Evolutionary conservation across 2,113 vertebrate species (phyloP).

Genomic region (Rhinoderma darwinii): DNA sequence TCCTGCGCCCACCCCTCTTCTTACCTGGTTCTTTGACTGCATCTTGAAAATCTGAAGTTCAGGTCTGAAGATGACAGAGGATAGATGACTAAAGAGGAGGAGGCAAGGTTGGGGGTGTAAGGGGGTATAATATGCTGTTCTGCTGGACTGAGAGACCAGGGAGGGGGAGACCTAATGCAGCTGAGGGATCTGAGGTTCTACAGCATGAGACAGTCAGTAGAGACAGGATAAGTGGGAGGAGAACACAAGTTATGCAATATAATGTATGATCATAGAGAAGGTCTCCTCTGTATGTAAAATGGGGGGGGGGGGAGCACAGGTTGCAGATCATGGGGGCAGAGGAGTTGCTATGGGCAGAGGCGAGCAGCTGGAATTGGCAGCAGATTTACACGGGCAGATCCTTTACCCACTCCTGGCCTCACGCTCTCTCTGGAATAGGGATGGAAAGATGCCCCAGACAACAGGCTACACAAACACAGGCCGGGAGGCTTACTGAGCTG

Average conservation of each 20-base stretch:
- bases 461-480: constrained; percentile 60
- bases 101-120: background rate
- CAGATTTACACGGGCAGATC: background rate
- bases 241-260: background rate
- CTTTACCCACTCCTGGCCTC: constrained; percentile 5
- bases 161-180: background rate
- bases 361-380: background rate
- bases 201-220: background rate
- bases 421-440: constrained; percentile 48
- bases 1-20: constrained; percentile 27
- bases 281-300: background rate
- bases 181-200: background rate
- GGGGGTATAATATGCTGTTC: background rate
- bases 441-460: constrained; percentile 65
- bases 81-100: constrained; percentile 25
- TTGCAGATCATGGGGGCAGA: background rate
- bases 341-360: background rate
- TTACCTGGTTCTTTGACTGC: constrained; percentile 41
- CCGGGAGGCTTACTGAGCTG: constrained; percentile 35
- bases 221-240: background rate
- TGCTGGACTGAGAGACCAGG: background rate
- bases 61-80: background rate
- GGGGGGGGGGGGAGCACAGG: background rate
- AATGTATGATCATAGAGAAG: background rate
- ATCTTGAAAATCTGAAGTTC: constrained; percentile 29